These are phyloP conservation scores for Lampris incognitus DNA, from an alignment of 2,113 vertebrate genomes.

Conservation along the genomic window DNA sequence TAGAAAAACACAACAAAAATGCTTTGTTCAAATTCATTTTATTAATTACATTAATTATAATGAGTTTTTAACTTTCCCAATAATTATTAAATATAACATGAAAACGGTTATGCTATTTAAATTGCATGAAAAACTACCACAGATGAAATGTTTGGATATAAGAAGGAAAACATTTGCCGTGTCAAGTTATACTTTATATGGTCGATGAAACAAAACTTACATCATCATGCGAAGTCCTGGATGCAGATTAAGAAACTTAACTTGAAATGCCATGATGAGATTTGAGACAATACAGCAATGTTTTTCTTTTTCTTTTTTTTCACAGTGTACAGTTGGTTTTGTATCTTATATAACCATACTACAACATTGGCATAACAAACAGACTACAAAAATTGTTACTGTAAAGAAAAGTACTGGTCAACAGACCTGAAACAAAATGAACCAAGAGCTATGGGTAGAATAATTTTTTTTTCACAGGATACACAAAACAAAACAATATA, in stretches of 20 bases:
- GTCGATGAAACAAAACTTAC: conserved; percentile 35
- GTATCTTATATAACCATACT: conserved; percentile 42
- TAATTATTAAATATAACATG: conserved; percentile 79
- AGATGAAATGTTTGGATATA: conserved; percentile 53
- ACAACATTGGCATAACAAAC: conserved; percentile 48
- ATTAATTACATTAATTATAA: conserved; percentile 73
- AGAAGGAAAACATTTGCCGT: conserved; percentile 37
- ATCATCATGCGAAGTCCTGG: conserved; percentile 60
- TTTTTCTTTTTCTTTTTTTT: conserved; percentile 72
- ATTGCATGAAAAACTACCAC: conserved; percentile 64
- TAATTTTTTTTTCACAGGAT: conserved; percentile 88
- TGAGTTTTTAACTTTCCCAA: conserved; percentile 70
- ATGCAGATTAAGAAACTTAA: conserved; percentile 38
- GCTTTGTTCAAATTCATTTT: conserved; percentile 69
- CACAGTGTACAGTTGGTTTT: conserved; percentile 70
- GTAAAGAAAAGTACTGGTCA: conserved; percentile 44
- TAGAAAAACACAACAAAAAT: conserved; percentile 3
- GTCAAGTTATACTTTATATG: conserved; percentile 34
- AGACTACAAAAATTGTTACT: conserved; percentile 46
- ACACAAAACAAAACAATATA: conserved; percentile 85
- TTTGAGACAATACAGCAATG: conserved; percentile 57
- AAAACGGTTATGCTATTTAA: conserved; percentile 64
- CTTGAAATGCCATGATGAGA: conserved; percentile 27
- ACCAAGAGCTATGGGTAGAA: conserved; percentile 81
- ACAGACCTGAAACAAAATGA: conserved; percentile 53